These are phyloP conservation scores for Melipona bicolor DNA, from an alignment of 2,888 invertebrate genomes.

Conservation along the genomic window DNA sequence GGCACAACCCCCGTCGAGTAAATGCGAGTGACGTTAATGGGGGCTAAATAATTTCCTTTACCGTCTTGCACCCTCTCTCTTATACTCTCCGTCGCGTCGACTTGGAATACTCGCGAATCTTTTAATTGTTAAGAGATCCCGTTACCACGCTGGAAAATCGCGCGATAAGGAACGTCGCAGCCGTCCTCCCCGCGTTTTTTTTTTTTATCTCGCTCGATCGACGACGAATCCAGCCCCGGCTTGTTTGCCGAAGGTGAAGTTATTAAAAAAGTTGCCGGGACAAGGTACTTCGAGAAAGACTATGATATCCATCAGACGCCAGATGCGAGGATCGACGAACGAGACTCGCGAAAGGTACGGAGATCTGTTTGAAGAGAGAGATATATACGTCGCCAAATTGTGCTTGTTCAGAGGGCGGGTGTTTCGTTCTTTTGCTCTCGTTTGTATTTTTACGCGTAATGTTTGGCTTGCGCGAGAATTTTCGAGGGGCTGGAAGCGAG, in stretches of 20 bases:
- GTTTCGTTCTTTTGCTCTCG: background rate
- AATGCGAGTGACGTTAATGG: constrained; percentile 82
- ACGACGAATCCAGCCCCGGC: constrained; percentile 32
- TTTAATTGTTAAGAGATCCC: constrained; percentile 46
- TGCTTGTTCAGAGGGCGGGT: background rate
- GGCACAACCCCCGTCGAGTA: constrained; percentile 67
- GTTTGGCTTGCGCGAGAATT: background rate
- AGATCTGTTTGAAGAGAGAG: background rate
- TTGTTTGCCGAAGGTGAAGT: constrained; percentile 38
- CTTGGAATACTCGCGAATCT: constrained; percentile 61
- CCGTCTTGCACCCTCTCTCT: constrained; percentile 69
- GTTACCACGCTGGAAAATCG: constrained; percentile 17
- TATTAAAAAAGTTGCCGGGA: constrained; percentile 55
- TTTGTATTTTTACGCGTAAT: background rate
- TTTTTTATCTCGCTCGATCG: constrained; percentile 33
- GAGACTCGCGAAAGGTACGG: background rate
- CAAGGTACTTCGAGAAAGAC: background rate
- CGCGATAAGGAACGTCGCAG: constrained; percentile 24
- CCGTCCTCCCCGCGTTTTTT: background rate
- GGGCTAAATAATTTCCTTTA: constrained; percentile 81
- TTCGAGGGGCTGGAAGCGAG: background rate
- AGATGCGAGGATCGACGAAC: background rate
- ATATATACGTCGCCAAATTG: background rate
- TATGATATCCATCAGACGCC: background rate
- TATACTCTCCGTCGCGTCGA: constrained; percentile 46